These are phyloP conservation scores for Hydractinia symbiolongicarpus DNA, from an alignment of 30 jellyfish, hydroid and myxozoan species.

Conservation along the genomic window DNA sequence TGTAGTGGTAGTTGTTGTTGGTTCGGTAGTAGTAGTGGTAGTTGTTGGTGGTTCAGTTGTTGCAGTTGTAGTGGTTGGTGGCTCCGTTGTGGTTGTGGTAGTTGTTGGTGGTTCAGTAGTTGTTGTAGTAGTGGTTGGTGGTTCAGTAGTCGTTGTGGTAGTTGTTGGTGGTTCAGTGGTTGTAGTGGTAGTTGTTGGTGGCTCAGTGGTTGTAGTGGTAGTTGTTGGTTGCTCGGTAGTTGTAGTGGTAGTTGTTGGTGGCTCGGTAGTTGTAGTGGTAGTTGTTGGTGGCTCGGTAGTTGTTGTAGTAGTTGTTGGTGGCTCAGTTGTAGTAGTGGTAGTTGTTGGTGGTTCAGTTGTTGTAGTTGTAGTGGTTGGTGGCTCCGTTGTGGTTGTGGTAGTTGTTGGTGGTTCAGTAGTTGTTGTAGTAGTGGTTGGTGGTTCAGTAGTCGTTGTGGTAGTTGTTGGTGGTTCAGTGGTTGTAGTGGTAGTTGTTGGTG, in stretches of 20 bases:
- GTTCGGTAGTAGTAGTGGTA: background rate
- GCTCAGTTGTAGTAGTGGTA: background rate
- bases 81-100: background rate
- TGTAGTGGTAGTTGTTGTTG: background rate
- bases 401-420: background rate
- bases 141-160: background rate
- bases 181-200: background rate
- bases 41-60: constrained; percentile 1
- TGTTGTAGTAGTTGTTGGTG: background rate
- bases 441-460: constrained; percentile 1
- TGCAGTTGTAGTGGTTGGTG: background rate
- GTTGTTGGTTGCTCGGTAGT: background rate
- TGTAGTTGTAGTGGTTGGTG: background rate
- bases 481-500: constrained; percentile 1
- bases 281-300: constrained; percentile 4
- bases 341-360: background rate
- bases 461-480: background rate
- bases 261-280: background rate
- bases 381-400: background rate
- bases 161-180: background rate
- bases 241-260: constrained; percentile 6
- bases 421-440: background rate
- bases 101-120: background rate
- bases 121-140: background rate
- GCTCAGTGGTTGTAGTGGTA: background rate